phyloP scores from a whole-genome alignment of 1,140 invertebrate species.

The Scaptomyza pallida region DNA sequence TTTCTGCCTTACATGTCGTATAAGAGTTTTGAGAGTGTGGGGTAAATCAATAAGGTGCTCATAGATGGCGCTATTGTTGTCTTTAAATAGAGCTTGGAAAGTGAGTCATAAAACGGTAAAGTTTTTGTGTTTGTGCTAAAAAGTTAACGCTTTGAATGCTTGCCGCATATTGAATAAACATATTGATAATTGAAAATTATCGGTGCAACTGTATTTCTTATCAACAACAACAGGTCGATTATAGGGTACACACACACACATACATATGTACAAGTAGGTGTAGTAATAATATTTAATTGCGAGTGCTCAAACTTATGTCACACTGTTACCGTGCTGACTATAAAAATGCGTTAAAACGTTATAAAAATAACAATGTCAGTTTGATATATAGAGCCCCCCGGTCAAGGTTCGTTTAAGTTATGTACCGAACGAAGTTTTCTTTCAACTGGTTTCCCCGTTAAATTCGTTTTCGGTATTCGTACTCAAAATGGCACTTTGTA shows the following conservation, averaged over 20 bases:
- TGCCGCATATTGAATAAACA: conserved; percentile 40
- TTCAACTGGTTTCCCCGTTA: conserved; percentile 52
- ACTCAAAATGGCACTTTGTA: conserved; percentile 56
- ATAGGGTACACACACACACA: conserved; percentile 1
- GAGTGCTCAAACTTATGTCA: conserved; percentile 24
- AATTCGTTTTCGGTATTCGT: conserved; percentile 31
- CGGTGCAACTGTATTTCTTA: conserved; percentile 41
- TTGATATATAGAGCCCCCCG: conserved; percentile 41
- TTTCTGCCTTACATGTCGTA: background rate
- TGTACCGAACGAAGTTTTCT: conserved; percentile 25
- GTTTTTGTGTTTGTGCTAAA: no score
- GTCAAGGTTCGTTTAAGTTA: conserved; percentile 33
- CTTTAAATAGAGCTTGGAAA: conserved; percentile 12
- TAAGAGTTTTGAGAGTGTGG: background rate
- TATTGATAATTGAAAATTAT: conserved; percentile 35
- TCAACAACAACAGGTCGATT: conserved; percentile 26
- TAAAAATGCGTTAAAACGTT: conserved; percentile 23
- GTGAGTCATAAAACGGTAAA: conserved; percentile 39
- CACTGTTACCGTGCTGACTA: conserved; percentile 31
- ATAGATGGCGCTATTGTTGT: conserved; percentile 14
- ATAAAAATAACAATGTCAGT: conserved; percentile 1
- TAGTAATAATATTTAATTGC: conserved; percentile 37
- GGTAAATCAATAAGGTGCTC: conserved; percentile 40
- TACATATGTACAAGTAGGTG: conserved; percentile 13
- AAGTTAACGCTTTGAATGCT: conserved; percentile 34